Conservation (phyloP, 1,140 invertebrate species). For the Ceratina calcarata region DNA sequence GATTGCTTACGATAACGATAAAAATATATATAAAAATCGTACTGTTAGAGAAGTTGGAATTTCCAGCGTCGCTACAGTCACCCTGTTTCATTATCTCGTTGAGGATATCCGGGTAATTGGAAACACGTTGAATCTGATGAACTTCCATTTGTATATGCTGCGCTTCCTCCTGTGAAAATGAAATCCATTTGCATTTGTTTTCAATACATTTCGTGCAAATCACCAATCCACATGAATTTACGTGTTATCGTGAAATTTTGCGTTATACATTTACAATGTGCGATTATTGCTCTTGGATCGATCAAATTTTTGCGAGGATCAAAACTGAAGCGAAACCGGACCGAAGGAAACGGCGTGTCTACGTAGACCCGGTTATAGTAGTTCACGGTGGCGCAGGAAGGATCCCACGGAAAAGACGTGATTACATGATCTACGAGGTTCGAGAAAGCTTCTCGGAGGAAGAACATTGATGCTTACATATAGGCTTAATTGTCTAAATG, state of each 20-base stretch:
- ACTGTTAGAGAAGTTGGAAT: background rate
- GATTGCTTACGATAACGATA: background rate
- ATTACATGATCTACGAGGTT: conserved; percentile 56
- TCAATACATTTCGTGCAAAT: background rate
- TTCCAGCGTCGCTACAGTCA: conserved; percentile 34
- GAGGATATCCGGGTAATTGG: conserved; percentile 62
- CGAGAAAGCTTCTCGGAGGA: background rate
- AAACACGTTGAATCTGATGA: conserved; percentile 44
- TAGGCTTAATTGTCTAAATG: background rate
- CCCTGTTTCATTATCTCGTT: conserved; percentile 44
- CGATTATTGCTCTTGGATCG: conserved; percentile 62
- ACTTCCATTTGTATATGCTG: conserved; percentile 55
- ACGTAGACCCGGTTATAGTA: conserved; percentile 50
- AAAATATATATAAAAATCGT: conserved; percentile 10
- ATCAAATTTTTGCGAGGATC: conserved; percentile 41
- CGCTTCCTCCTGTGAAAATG: conserved; percentile 63
- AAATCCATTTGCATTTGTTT: conserved; percentile 40
- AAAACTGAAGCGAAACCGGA: background rate
- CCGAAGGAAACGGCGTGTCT: conserved; percentile 11
- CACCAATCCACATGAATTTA: background rate
- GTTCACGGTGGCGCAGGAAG: conserved; percentile 62
- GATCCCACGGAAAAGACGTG: conserved; percentile 38
- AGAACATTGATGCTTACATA: background rate
- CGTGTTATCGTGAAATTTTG: background rate
- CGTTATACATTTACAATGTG: conserved; percentile 35